phyloP scores from a whole-genome alignment of 2,797 vertebrate genomes.

The Mormyrus hasselquistii region DNA sequence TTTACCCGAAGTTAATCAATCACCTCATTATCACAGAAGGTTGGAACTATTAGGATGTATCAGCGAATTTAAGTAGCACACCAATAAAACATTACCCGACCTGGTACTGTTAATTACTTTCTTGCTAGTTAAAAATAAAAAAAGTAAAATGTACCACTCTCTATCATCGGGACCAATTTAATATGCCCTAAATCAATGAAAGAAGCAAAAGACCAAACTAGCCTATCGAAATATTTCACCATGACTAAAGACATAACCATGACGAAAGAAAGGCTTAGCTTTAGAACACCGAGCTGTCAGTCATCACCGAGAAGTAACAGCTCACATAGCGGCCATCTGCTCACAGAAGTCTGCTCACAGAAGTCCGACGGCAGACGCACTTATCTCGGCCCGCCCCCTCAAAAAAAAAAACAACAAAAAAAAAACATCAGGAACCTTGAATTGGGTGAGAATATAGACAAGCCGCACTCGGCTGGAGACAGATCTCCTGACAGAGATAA shows the following conservation, averaged over 20 bases:
- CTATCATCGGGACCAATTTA: not conserved
- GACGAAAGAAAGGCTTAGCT: not conserved
- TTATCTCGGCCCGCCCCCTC: conserved; percentile 14
- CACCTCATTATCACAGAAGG: not conserved
- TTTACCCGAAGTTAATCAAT: conserved; percentile 5
- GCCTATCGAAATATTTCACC: not conserved
- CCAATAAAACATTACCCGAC: not conserved
- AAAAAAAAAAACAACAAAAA: not conserved
- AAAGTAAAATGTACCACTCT: not conserved
- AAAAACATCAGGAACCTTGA: not conserved
- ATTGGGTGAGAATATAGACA: conserved; percentile 32
- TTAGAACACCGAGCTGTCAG: not conserved
- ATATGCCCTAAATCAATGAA: not conserved
- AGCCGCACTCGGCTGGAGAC: conserved; percentile 31
- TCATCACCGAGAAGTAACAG: not conserved
- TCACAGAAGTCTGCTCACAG: not conserved
- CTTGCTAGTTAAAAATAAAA: not conserved
- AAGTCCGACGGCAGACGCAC: conserved; percentile 13
- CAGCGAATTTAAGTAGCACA: not conserved
- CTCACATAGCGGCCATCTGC: not conserved
- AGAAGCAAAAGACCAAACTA: not conserved
- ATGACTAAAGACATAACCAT: not conserved
- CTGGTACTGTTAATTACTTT: not conserved
- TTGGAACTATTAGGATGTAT: not conserved
- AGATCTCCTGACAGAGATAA: conserved; percentile 34